These are phyloP conservation scores for Rhagonycha lutea DNA, from an alignment of 2,888 invertebrate genomes.

Conservation along the genomic window DNA sequence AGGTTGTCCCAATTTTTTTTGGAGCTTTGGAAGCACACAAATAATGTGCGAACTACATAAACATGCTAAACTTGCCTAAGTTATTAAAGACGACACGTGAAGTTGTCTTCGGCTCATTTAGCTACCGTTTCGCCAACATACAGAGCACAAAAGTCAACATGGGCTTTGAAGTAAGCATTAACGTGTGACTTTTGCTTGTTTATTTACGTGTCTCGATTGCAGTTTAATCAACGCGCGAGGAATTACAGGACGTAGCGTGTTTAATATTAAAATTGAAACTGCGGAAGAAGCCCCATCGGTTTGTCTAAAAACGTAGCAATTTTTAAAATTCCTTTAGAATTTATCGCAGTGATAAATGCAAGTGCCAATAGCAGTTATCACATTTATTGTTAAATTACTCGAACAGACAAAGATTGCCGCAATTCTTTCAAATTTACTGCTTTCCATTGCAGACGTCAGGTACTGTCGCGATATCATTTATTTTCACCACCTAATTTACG, in stretches of 20 bases:
- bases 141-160: constrained; percentile 45
- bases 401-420: constrained; percentile 42
- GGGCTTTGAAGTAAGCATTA: constrained; percentile 35
- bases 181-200: constrained; percentile 30
- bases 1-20: background rate
- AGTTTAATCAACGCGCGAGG: constrained; percentile 13
- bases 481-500: constrained; percentile 6
- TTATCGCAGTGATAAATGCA: constrained; percentile 43
- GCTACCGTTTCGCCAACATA: constrained; percentile 38
- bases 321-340: background rate
- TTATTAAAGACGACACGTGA: constrained; percentile 41
- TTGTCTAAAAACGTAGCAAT: background rate
- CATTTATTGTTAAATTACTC: constrained; percentile 15
- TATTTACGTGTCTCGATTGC: constrained; percentile 7
- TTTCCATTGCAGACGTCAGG: constrained; percentile 36
- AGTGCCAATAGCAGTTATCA: constrained; percentile 46
- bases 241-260: background rate
- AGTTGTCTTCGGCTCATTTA: constrained; percentile 44
- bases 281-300: background rate
- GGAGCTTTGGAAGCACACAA: constrained; percentile 7
- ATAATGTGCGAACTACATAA: constrained; percentile 16
- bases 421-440: constrained; percentile 43
- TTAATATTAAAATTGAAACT: background rate
- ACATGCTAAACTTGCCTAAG: constrained; percentile 32
- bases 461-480: constrained; percentile 22